Evolutionary conservation across 2,888 invertebrate species (phyloP), one percentile per base, ranked within the genome.

Genomic region (Rapana venosa): DNA sequence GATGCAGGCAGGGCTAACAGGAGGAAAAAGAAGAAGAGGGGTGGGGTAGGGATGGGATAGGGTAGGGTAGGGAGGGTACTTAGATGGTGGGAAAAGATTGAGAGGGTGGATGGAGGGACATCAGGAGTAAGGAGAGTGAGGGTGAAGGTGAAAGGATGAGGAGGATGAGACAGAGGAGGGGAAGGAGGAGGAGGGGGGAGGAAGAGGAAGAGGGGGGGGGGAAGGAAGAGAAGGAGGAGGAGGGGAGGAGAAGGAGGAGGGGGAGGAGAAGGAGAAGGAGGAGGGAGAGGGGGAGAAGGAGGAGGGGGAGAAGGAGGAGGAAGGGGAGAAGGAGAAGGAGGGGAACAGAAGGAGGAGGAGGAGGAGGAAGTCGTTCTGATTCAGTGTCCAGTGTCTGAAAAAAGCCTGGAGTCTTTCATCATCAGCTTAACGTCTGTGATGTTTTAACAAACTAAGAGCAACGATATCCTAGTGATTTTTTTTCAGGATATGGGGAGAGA

Each of bases 351-450:
- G 5, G 77, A n/a, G 74, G 32, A 15, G 77, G 77, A 32, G 77
- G 26, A 15, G 32, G 77, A 26, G 58, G 1, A 15, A 30, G 58
- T 84, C 17, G n/a, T 47, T 22, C 8, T 13, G 87, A 32, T 79
- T 79, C 77, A 79, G 77, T 79, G 32, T 79, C 20, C 32, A 32
- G 13, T 17, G 35, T 35, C 77, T 32, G 32, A 32, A 32, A 32
- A 15, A 17, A 32, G 77, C 77, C 13, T 79, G 6, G 15, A 32
- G 77, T 79, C 77, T 79, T 79, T 79, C 77, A 79, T 79, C 77
- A 79, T 32, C 77, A 79, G 77, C 77, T 79, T 79, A 79, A 79
- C 32, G 77, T 79, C 77, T 79, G 32, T 32, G 77, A 32, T 79
- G 74, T 74, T 74, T 74, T 74, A 11, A n/a, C 13, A 4, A n/a